Percentiles rank a stretch among this genome's conserved stretches.
Evolutionary conservation across 2,888 invertebrate species (phyloP).

Genomic region (Apeira syringaria): DNA sequence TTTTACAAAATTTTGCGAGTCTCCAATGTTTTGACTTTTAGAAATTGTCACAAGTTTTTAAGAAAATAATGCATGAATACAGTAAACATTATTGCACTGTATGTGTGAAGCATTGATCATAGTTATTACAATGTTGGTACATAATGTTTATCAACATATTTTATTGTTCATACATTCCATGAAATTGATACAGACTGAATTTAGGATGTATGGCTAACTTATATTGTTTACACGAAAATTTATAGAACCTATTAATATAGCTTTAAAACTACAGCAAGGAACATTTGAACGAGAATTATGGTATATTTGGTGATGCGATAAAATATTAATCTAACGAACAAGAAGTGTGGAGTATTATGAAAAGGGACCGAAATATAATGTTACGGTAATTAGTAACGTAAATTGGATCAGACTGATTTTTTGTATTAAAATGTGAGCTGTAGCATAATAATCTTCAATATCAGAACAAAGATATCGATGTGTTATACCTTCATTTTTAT

Average conservation of each 20-base stretch:
- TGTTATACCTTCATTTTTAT: too few relatives aligned
- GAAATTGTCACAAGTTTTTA: too few relatives aligned
- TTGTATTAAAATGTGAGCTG: conserved; percentile 52
- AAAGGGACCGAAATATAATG: conserved; percentile 68
- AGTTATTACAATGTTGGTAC: not conserved
- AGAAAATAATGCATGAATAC: too few relatives aligned
- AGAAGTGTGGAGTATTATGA: conserved; percentile 56
- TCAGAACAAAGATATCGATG: too few relatives aligned
- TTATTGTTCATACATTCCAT: conserved; percentile 56
- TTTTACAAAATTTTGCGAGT: too few relatives aligned
- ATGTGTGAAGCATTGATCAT: not conserved
- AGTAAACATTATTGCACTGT: too few relatives aligned
- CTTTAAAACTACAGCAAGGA: conserved; percentile 30
- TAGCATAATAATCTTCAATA: conserved; percentile 28
- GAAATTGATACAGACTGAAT: conserved; percentile 59
- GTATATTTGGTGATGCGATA: conserved; percentile 20
- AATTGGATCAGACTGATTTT: conserved; percentile 67
- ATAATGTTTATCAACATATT: conserved; percentile 12
- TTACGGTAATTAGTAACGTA: conserved; percentile 57
- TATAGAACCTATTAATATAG: conserved; percentile 20
- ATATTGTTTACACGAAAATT: conserved; percentile 42
- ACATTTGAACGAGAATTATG: conserved; percentile 2
- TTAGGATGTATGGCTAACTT: conserved; percentile 47
- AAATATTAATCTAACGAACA: conserved; percentile 28
- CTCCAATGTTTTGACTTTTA: too few relatives aligned